phyloP scores from a whole-genome alignment of 1,140 invertebrate genomes.

The Anagrus nilaparvatae region DNA sequence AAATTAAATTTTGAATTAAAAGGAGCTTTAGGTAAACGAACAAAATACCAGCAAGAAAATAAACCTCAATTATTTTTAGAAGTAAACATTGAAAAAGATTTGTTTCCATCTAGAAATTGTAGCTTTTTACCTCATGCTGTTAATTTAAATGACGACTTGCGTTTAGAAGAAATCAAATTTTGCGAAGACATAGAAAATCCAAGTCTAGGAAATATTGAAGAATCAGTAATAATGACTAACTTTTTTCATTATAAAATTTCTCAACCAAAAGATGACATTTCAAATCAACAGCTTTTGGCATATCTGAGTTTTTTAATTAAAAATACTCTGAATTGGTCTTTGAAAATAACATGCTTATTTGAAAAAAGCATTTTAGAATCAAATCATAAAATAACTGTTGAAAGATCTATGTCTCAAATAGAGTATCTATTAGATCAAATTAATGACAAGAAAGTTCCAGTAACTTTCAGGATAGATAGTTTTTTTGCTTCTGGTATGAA shows the following conservation, averaged over 20 bases:
- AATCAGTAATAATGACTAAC: conserved; percentile 62
- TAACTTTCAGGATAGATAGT: conserved; percentile 40
- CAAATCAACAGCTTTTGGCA: conserved; percentile 67
- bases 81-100: conserved; percentile 43
- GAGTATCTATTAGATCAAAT: conserved; percentile 64
- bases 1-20: conserved; percentile 56
- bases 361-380: conserved; percentile 68
- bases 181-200: conserved; percentile 46
- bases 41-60: conserved; percentile 73
- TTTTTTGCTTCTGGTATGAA: conserved; percentile 57
- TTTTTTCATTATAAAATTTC: conserved; percentile 57
- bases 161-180: conserved; percentile 69
- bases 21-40: conserved; percentile 74
- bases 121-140: conserved; percentile 51
- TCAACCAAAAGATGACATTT: conserved; percentile 66
- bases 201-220: conserved; percentile 61
- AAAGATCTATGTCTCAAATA: conserved; percentile 77
- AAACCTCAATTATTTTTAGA: conserved; percentile 71
- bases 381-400: conserved; percentile 65
- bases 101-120: conserved; percentile 25
- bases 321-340: conserved; percentile 52
- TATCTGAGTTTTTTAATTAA: conserved; percentile 53
- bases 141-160: conserved; percentile 71
- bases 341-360: conserved; percentile 57
- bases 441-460: conserved; percentile 33